Base-by-base conservation (phyloP, 2,888 invertebrate genomes). In the Agrochola lota region DNA sequence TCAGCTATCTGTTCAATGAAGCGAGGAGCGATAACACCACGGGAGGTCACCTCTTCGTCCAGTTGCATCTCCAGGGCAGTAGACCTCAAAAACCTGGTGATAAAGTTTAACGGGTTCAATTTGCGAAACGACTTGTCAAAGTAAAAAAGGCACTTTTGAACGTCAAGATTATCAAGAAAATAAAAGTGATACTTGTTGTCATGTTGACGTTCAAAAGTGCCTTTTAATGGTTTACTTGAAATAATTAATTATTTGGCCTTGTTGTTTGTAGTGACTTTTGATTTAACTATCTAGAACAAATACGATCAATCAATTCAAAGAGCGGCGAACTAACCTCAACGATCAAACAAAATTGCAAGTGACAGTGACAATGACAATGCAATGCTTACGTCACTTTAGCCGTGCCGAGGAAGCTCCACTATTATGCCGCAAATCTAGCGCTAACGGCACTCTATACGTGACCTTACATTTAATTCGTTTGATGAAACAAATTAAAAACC, bases 1-100 rank as follows among this genome's bases (percentile, higher is more conserved):
- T 98, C 98, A 80, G 98, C 98, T 74, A 98, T 98, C 91, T 98
- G 98, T 85, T 98, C 98, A 60, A 98, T 97, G 93, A 98, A 98
- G 82, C 98, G 97, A 0, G 98, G 98, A 1, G 98, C 97, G 82
- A 98, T 98, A 71, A 98, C 95, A 0, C 98, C 98, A 8, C 97
- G 97, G 64, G 98, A 98, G 0, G 98, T 98, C n/a, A 98, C 97
- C 74, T 98, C 98, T 80, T 98, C 97, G 62, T 98, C 98, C 71
- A 98, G 95, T 49, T 97, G 97, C 84, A 98, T 97, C 93, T 98
- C 98, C 80, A 98, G 94, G 0, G 98, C 98, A 2, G 98, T 97
- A 0, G 98, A 98, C 92, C 98, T 98, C 80, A 98, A 92, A 90
- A 98, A 98, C 89, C 97, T 98, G 90, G 0, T 74, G 80, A 70